Evolutionary conservation across 2,888 invertebrate species (phyloP), one percentile per base, ranked within the genome.

Genomic region (Dascillus cervinus): DNA sequence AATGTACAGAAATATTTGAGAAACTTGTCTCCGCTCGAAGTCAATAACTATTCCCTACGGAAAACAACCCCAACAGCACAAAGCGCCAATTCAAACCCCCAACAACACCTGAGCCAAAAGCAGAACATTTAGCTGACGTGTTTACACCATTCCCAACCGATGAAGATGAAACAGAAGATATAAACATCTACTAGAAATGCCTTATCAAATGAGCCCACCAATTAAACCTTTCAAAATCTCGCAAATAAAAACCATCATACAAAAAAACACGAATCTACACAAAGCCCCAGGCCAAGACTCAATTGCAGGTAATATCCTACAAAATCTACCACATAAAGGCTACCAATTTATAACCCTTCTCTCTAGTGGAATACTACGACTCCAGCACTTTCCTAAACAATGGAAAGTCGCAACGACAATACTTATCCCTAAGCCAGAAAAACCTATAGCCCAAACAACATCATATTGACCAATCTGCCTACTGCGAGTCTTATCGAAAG

Each of bases 301-400:
- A 15, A 50, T 53, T 2, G 49, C 39, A 5, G 46, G 37, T 1
- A 27, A 37, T 3, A 26, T 47, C 3, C 32, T 37, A 9, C 44
- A 46, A 37, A 37, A 46, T 20, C 41, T n/a, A n/a, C n/a, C n/a
- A n/a, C n/a, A n/a, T n/a, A n/a, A n/a, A n/a, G n/a, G n/a, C n/a
- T n/a, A n/a, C n/a, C n/a, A n/a, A n/a, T n/a, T n/a, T n/a, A n/a
- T n/a, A n/a, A n/a, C n/a, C n/a, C n/a, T n/a, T n/a, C n/a, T n/a
- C n/a, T n/a, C n/a, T n/a, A n/a, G n/a, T n/a, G n/a, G n/a, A n/a
- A n/a, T n/a, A n/a, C n/a, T n/a, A n/a, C n/a, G n/a, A n/a, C n/a
- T n/a, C n/a, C n/a, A n/a, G n/a, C n/a, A n/a, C n/a, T n/a, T n/a
- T n/a, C n/a, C n/a, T n/a, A n/a, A n/a, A n/a, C n/a, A n/a, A n/a